Evolutionary conservation across 2,797 vertebrate genomes (phyloP).

Genomic region (Epinephelus awoara): DNA sequence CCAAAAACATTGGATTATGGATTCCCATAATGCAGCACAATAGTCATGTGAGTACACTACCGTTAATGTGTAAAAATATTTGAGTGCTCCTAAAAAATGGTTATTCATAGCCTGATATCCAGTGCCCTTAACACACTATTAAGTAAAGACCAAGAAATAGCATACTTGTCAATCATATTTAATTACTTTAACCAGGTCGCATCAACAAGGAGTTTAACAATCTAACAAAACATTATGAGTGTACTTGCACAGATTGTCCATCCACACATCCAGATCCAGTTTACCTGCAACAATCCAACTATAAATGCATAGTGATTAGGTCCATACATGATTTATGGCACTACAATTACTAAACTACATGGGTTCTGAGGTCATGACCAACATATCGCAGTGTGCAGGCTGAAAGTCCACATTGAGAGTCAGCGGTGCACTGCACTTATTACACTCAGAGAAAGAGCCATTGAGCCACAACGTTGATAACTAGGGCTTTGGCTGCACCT

Average conservation of each 20-base stretch:
- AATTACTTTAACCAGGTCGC: not conserved
- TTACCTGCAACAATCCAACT: constrained; percentile 1
- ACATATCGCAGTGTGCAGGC: constrained; percentile 11
- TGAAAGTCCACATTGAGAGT: constrained; percentile 49
- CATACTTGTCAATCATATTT: not conserved
- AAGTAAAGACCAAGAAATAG: not conserved
- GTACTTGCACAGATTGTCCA: not conserved
- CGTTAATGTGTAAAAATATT: no score
- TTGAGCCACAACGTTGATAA: constrained; percentile 65
- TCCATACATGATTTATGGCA: constrained; percentile 19
- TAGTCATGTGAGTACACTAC: no score
- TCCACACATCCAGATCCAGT: not conserved
- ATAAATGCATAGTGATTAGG: constrained; percentile 9
- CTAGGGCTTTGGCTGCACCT: constrained; percentile 51
- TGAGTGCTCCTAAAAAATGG: no score
- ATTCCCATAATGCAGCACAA: no score
- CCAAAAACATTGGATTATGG: not conserved
- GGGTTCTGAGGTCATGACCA: constrained; percentile 33
- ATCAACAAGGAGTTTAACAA: not conserved
- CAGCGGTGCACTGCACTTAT: constrained; percentile 46
- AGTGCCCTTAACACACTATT: no score
- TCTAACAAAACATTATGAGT: not conserved
- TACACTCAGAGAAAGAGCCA: constrained; percentile 57
- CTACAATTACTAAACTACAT: constrained; percentile 20
- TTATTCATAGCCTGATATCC: no score